Conservation (phyloP, 2,113 vertebrate genomes). For the Patagioenas fasciata region DNA sequence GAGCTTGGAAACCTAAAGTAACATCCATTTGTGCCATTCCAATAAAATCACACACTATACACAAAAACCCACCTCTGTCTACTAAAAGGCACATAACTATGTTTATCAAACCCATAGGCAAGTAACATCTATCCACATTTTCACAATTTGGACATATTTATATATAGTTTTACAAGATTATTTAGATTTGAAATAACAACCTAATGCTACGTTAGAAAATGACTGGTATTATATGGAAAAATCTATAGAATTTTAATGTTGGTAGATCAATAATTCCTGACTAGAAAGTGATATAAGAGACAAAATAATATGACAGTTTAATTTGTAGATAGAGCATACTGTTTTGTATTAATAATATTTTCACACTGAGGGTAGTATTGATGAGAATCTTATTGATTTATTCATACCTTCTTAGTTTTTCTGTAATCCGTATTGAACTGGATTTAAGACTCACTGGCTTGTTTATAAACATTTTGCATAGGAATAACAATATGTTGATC, state of each 20-base stretch:
- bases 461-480: constrained; percentile 26
- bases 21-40: neutral
- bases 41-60: neutral
- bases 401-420: neutral
- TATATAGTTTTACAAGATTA: neutral
- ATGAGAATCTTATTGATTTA: constrained; percentile 35
- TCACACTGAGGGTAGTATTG: neutral
- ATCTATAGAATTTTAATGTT: neutral
- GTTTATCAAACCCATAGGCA: neutral
- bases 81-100: rapidly evolving
- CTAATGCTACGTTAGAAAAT: neutral
- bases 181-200: neutral
- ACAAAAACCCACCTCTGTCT: neutral
- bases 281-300: neutral
- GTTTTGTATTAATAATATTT: constrained; percentile 4
- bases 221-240: neutral
- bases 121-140: neutral
- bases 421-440: constrained; percentile 9
- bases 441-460: constrained; percentile 7
- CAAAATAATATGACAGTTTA: constrained; percentile 6
- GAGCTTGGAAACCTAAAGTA: neutral
- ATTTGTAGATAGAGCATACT: neutral
- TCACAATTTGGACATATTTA: neutral
- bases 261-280: neutral
- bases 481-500: neutral